Base-by-base conservation (phyloP, 2,797 vertebrate species). In the Acipenser oxyrinchus region DNA sequence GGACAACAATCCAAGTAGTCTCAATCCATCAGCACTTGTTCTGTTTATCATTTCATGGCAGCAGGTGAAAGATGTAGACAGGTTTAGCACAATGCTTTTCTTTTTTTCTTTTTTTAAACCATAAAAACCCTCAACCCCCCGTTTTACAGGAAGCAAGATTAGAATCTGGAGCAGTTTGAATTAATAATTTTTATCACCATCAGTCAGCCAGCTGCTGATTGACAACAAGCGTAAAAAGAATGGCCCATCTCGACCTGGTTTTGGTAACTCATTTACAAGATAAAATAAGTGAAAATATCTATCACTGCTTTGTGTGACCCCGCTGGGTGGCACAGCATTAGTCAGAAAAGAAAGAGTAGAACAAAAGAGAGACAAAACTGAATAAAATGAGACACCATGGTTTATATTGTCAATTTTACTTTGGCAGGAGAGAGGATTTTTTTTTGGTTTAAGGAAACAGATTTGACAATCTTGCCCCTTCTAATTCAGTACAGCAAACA, bases 331-430 rank as follows among this genome's bases (percentile, higher is more conserved):
- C 73, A 77, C 65, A 62, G 75, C 70, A 51, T 68, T 72, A 63
- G 13, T 71, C 65, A 66, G 66, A 70, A 69, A 74, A 75, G 76
- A 76, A 79, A 78, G 71, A 60, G 73, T 68, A 10, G 51, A 78
- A 85, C 83, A 87, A 88, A 88, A 88, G 87, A 87, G 84, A 84
- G 79, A 84, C 80, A 85, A 88, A 90, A 88, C 86, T 86, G 80
- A 85, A 82, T 78, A 80, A 85, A 84, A 74, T 73, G 73, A 76
- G 76, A 86, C 85, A 86, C 87, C 84, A 86, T 84, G 85, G 85
- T 87, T 88, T 73, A 51, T 77, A 85, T 76, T 63, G 68, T 72
- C 74, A 72, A 61, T 64, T 66, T 71, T 69, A 74, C 69, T 65
- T 76, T 71, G 71, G 72, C 68, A 53, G 79, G 82, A 85, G 83